Conservation (phyloP, 1,140 invertebrate species). For the Calycopis cecrops region DNA sequence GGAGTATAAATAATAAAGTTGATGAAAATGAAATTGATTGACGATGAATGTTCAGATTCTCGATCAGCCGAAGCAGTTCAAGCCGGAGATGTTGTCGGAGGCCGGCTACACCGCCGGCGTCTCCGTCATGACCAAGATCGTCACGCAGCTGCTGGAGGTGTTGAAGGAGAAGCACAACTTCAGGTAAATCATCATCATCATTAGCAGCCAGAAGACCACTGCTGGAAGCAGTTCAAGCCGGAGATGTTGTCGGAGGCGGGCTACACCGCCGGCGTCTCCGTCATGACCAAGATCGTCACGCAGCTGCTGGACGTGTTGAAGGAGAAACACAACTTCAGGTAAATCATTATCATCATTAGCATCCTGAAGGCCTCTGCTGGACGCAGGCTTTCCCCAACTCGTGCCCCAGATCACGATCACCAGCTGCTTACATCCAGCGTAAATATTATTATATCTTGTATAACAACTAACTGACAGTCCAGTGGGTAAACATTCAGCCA, state of each 20-base stretch:
- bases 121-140: slow-evolving; percentile 53
- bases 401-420: no score
- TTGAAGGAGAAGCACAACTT: slow-evolving; percentile 53
- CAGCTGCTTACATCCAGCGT: no score
- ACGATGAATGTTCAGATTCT: slow-evolving; percentile 1
- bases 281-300: slow-evolving; percentile 52
- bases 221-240: slow-evolving; percentile 36
- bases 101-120: slow-evolving; percentile 41
- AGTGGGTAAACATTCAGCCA: no score
- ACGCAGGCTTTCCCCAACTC: no score
- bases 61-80: slow-evolving; percentile 33
- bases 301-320: slow-evolving; percentile 42
- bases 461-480: no score
- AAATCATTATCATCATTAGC: no score
- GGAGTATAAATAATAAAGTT: no score
- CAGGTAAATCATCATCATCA: slow-evolving; percentile 36
- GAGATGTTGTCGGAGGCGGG: slow-evolving; percentile 41
- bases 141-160: slow-evolving; percentile 37
- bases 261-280: slow-evolving; percentile 45
- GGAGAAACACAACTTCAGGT: slow-evolving; percentile 56
- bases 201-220: no score
- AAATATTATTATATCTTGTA: no score
- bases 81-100: slow-evolving; percentile 43
- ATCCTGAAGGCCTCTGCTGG: no score
- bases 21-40: neutral